Base-by-base conservation (phyloP, 2,797 vertebrate species). In the Epinephelus malabaricus region DNA sequence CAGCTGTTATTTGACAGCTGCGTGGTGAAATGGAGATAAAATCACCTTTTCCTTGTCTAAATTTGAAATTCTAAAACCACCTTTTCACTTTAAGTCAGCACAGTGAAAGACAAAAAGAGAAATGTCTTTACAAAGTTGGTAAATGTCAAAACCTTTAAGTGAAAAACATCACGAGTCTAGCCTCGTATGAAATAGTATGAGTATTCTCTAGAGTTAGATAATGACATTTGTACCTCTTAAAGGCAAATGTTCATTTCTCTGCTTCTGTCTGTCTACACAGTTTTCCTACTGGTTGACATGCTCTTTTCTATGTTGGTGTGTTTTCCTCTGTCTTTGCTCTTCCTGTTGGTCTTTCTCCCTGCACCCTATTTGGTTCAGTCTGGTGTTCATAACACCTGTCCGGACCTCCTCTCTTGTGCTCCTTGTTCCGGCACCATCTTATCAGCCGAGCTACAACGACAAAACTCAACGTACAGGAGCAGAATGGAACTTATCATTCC, bases 401-500 rank as follows among this genome's bases (percentile, higher is more conserved):
- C 17, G 21, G 82, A 75, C 66, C 8, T 63, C 54, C 56, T 78
- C 59, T 73, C 45, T 55, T 15, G 54, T 62, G 40, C 6, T 23
- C 13, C 23, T 70, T 62, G 47, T 70, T 78, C 61, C 46, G n/a
- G 47, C 49, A 65, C 43, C 4, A 25, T 72, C 50, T 73, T 67
- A 87, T 82, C 85, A 70, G 65, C 23, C n/a, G 4, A 40, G 70
- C 51, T 68, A 58, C 43, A 75, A 82, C 65, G 71, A 61, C 51
- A 46, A 56, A 73, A 77, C 43, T 34, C 65, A 58, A 70, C 59
- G 58, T 23, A 75, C 53, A 19, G 60, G 27, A 34, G 61, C 58
- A 74, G 64, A 86, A 60, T 25, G 62, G 60, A 75, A 76, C 17
- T 50, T 71, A 83, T 76, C 79, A 71, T 62, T 78, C 55, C 76